Base-by-base conservation (phyloP, 2,113 vertebrate species). In the Sciurus niger region DNA sequence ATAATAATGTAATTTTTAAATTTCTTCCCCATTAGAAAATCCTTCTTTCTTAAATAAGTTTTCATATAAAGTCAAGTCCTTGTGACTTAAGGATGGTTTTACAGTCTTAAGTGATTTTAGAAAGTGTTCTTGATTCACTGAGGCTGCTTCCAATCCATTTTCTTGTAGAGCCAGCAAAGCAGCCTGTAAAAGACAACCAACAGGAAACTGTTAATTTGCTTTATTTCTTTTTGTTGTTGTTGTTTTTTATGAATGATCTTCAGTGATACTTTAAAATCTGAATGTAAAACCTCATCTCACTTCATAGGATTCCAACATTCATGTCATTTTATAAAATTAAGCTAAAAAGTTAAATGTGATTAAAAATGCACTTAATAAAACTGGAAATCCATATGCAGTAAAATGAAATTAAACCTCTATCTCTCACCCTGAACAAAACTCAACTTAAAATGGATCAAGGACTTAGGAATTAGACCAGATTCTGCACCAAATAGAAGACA, bases 161-260 rank as follows among this genome's bases (percentile, higher is more conserved):
- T 99, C 99, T 84, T 99, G 99, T 40, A 99, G 96, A 6, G 99
- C 99, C 98, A 99, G 89, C 84, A 99, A 98, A 97, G 99, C 99
- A 89, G 99, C 99, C 99, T 99, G 96, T 60, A 94, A 98, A 87
- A 93, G 51, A 96, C 70, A 88, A 65, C 85, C 48, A 78, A 55
- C 1, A 67, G 18, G 1, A 96, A 17, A 73, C 0, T 65, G 72
- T 92, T 53, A 76, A n/a, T 74, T 48, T 34, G 6, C 53, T 95
- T 93, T 28, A 6, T 46, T 86, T 51, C 11, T 51, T 12, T 51
- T 51, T 51, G 46, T 48, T 48, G 46, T 48, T 48, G 9, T 48
- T 48, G 40, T 79, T 32, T 74, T 17, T 79, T 72, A 85, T 77
- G 43, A 51, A 79, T 6, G 87, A 37, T 51, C 58, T 40, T 43